phyloP scores from a whole-genome alignment of 2,797 vertebrate genomes.

The Todus mexicanus region DNA sequence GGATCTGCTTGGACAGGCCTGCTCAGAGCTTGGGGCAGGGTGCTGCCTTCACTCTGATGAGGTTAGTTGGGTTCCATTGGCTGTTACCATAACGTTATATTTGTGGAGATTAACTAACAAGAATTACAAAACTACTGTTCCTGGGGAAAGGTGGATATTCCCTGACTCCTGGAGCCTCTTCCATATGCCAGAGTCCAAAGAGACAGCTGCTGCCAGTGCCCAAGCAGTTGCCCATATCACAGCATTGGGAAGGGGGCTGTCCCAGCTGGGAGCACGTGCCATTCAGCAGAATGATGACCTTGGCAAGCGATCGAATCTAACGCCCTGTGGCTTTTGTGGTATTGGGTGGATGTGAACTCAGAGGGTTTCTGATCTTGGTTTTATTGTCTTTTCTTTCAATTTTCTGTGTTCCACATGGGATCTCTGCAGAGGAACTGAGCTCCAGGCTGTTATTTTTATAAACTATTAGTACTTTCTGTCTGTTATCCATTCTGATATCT shows the following conservation, averaged over 20 bases:
- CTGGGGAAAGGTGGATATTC: too few species aligned
- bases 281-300: not conserved
- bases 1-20: too few species aligned
- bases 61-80: too few species aligned
- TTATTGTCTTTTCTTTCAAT: not conserved
- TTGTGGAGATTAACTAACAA: too few species aligned
- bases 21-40: too few species aligned
- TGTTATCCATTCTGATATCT: not conserved
- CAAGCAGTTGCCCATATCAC: not conserved
- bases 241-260: not conserved
- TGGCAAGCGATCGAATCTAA: not conserved
- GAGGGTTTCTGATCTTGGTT: not conserved
- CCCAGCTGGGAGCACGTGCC: rapidly evolving
- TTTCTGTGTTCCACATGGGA: not conserved
- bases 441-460: slow-evolving; percentile 29
- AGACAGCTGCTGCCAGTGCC: not conserved
- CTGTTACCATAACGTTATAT: too few species aligned
- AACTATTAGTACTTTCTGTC: not conserved
- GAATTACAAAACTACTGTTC: too few species aligned
- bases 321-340: not conserved
- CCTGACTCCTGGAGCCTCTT: not conserved
- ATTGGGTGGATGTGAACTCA: not conserved
- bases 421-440: not conserved
- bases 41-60: too few species aligned
- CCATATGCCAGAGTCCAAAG: not conserved